phyloP scores from a whole-genome alignment of 1,140 invertebrate species.

The Frieseomelitta varia region DNA sequence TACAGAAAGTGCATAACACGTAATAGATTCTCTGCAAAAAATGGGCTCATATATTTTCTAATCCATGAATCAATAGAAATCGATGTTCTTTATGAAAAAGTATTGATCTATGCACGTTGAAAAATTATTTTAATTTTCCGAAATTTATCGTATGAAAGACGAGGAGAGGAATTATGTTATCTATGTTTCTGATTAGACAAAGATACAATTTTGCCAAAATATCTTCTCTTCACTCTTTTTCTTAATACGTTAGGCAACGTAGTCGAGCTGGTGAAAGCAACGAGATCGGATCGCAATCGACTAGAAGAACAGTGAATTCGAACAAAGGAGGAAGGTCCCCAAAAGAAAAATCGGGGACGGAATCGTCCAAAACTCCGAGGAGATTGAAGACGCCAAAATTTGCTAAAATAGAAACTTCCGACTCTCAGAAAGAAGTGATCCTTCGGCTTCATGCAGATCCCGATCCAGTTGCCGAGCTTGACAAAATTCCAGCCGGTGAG shows the following conservation, averaged over 20 bases:
- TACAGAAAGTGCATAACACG: no score
- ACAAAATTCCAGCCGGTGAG: conserved; percentile 56
- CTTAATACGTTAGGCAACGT: background rate
- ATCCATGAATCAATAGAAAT: no score
- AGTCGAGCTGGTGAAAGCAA: background rate
- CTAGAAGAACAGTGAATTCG: background rate
- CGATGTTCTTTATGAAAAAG: no score
- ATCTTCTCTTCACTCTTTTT: no score
- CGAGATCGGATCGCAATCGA: background rate
- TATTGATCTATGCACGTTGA: no score
- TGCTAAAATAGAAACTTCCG: background rate
- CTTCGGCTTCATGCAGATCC: background rate
- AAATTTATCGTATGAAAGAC: no score
- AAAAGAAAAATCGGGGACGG: background rate
- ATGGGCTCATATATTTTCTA: no score
- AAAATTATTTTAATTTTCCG: no score
- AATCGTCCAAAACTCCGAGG: background rate
- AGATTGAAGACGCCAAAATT: background rate
- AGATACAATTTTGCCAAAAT: no score
- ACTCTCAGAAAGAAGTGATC: background rate
- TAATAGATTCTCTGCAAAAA: no score
- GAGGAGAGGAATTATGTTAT: no score
- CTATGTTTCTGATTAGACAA: no score
- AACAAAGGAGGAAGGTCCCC: background rate
- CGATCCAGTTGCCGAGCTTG: conserved; percentile 24